Conservation (phyloP, 2,113 vertebrate genomes). For the Alaudala cheleensis region DNA sequence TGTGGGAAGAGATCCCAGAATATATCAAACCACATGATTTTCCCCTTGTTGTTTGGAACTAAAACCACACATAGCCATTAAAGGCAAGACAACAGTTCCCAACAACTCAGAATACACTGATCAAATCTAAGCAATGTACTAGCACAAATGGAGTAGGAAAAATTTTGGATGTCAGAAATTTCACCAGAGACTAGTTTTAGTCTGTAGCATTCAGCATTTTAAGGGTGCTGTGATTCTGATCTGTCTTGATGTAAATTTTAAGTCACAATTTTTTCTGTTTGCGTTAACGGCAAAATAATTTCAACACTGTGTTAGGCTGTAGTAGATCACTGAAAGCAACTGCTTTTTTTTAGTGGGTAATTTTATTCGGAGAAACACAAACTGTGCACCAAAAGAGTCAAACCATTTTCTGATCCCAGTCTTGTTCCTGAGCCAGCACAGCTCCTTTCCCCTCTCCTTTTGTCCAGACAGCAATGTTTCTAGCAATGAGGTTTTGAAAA, state of each 20-base stretch:
- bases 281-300: not conserved
- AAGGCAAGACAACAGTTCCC: not conserved
- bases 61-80: not conserved
- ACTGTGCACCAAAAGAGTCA: not conserved
- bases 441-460: not conserved
- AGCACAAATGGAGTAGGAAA: not conserved
- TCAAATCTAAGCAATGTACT: not conserved
- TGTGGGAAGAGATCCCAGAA: not conserved
- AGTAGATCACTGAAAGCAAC: not conserved
- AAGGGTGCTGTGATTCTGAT: not conserved
- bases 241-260: not conserved
- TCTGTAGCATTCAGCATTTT: not conserved
- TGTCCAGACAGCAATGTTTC: not conserved
- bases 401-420: not conserved
- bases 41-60: not conserved
- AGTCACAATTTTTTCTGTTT: not conserved
- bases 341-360: not conserved
- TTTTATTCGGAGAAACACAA: not conserved
- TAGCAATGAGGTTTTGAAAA: not conserved
- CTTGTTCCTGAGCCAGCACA: not conserved
- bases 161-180: not conserved
- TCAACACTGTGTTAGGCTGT: not conserved
- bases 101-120: not conserved
- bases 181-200: not conserved
- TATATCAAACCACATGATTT: not conserved